Base-by-base conservation (phyloP, 2,888 invertebrate genomes). In the Mylabris sibirica region DNA sequence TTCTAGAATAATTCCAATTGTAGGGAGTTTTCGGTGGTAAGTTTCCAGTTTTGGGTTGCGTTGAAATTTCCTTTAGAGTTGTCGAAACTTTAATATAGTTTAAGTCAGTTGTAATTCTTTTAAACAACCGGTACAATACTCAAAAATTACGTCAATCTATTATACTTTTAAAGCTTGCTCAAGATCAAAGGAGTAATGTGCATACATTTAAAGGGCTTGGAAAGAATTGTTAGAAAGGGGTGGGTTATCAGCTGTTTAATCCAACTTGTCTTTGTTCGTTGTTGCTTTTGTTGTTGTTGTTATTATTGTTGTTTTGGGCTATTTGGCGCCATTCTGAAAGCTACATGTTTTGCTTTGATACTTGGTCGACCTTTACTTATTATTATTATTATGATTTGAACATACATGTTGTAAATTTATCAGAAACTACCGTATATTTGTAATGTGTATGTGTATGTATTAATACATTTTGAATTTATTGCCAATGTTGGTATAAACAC, bases 381-480 rank as follows among this genome's bases (percentile, higher is more conserved):
- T 41, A 12, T 14, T 14, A n/a, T 14, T n/a, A 14, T n/a, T n/a
- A 44, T 9, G 11, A 49, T 9, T 20, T 8, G 20, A 17, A 9
- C 20, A 20, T 8, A 49, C 9, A 49, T 49, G 20, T 49, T 53
- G 53, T 53, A 24, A 53, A 53, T 53, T 53, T 53, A 53, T 53
- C 12, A 22, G 12, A 53, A 53, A 53, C 53, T 53, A 53, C 53
- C 53, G 53, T 53, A 22, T 53, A 53, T 53, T 22, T 24, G 17
- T 53, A 24, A 12, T 53, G 53, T 22, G 24, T 53, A 22, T 49
- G 20, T 68, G 73, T 73, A 65, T 69, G n/a, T 17, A 69, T 69
- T 73, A 73, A 73, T 71, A 71, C 71, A 63, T 38, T 66, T 60
- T 64, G 66, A 66, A 71, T 73, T 73, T 71, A 73, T 66, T 60